Evolutionary conservation across 2,888 invertebrate species (phyloP).

Genomic region (Drosophila setosimentum): DNA sequence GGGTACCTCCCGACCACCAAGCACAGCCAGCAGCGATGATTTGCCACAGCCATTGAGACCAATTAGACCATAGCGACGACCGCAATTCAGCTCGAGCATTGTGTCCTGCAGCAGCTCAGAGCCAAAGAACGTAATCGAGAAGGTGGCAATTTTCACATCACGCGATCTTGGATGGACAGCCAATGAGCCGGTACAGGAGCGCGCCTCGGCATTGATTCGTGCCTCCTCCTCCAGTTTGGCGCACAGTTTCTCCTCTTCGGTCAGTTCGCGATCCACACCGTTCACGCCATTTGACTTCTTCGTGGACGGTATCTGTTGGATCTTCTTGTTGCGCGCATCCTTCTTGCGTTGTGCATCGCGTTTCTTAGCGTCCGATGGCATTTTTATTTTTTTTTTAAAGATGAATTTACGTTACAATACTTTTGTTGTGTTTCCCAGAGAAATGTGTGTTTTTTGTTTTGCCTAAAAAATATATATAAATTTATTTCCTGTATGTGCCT

Average conservation of each 20-base stretch:
- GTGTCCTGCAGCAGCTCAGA: conserved; percentile 98
- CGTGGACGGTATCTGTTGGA: conserved; percentile 86
- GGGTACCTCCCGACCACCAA: conserved; percentile 97
- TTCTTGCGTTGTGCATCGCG: conserved; percentile 99
- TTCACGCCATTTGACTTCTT: conserved; percentile 87
- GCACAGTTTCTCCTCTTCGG: conserved; percentile 90
- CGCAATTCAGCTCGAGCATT: conserved; percentile 98
- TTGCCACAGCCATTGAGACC: conserved; percentile 99
- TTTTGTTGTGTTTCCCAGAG: conserved; percentile 46
- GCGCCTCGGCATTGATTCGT: conserved; percentile 95
- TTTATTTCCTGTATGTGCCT: conserved; percentile 9
- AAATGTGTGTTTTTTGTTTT: conserved; percentile 24
- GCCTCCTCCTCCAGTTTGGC: conserved; percentile 95
- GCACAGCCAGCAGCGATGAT: conserved; percentile 95
- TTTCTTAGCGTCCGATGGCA: conserved; percentile 99
- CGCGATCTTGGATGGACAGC: conserved; percentile 98
- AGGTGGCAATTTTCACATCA: conserved; percentile 97
- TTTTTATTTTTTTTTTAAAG: conserved; percentile 83
- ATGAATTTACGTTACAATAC: conserved; percentile 19
- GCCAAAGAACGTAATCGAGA: conserved; percentile 99
- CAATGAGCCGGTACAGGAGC: conserved; percentile 97
- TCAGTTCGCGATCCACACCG: conserved; percentile 86
- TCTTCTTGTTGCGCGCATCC: conserved; percentile 90
- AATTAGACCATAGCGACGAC: conserved; percentile 97
- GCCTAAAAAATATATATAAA: conserved; percentile 31